phyloP scores from a whole-genome alignment of 1,140 invertebrate species.

The Hesperophylax magnus region DNA sequence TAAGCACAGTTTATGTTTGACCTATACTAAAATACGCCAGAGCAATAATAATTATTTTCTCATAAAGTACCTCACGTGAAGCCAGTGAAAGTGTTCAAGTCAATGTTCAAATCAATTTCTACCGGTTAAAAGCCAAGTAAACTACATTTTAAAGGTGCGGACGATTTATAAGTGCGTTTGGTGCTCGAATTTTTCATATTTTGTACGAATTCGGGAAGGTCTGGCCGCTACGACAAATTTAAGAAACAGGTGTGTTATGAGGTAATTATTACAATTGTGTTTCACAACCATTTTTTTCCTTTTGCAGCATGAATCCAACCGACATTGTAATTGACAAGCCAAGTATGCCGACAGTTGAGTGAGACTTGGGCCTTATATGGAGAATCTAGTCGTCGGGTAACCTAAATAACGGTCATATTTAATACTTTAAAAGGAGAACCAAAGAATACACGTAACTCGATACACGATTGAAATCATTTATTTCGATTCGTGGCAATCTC shows the following conservation, averaged over 20 bases:
- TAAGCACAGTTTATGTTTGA: too few relatives aligned
- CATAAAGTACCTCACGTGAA: too few relatives aligned
- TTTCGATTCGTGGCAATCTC: neutral
- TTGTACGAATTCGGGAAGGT: neutral
- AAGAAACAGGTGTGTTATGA: conserved; percentile 31
- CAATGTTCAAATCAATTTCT: too few relatives aligned
- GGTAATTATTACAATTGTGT: conserved; percentile 31
- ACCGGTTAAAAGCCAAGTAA: too few relatives aligned
- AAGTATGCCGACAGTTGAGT: conserved; percentile 17
- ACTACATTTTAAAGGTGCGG: too few relatives aligned
- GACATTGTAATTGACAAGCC: conserved; percentile 2
- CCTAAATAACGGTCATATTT: conserved; percentile 48
- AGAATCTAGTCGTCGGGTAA: conserved; percentile 52
- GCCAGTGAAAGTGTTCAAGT: too few relatives aligned
- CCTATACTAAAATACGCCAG: too few relatives aligned
- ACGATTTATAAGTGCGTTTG: too few relatives aligned
- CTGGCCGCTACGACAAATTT: neutral
- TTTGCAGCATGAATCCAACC: conserved; percentile 34
- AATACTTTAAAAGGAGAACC: conserved; percentile 42
- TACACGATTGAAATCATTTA: neutral
- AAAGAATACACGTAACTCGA: conserved; percentile 25
- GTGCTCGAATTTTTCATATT: neutral
- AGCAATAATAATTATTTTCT: too few relatives aligned
- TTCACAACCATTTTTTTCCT: conserved; percentile 36
- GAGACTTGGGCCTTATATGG: conserved; percentile 51